Evolutionary conservation across 2,888 invertebrate species (phyloP).

Genomic region (Cremastinae sp.): DNA sequence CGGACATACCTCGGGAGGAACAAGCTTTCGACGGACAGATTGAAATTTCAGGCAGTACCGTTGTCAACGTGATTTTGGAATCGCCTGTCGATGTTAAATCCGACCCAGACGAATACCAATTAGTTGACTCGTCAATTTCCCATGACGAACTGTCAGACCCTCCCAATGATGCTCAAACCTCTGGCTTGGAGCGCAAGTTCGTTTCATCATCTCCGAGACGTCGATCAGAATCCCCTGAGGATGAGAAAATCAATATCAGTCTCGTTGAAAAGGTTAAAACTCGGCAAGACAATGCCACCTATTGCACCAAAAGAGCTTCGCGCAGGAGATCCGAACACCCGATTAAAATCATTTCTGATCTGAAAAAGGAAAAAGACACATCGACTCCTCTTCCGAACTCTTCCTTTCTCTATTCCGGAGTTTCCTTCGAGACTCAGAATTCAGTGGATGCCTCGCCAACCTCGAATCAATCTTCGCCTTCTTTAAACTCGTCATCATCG

Average conservation of each 20-base stretch:
- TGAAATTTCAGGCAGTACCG: conserved; percentile 2
- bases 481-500: conserved; percentile 51
- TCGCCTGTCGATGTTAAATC: conserved; percentile 20
- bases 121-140: neutral
- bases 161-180: neutral
- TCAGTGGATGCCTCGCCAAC: conserved; percentile 50
- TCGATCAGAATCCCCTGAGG: conserved; percentile 10
- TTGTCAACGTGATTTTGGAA: conserved; percentile 9
- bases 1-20: conserved; percentile 51
- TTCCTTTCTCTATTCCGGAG: conserved; percentile 43
- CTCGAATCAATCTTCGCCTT: conserved; percentile 61
- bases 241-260: conserved; percentile 24
- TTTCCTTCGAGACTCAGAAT: conserved; percentile 35
- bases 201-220: conserved; percentile 21
- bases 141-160: conserved; percentile 21
- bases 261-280: conserved; percentile 37
- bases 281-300: conserved; percentile 28
- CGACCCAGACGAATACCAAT: conserved; percentile 3
- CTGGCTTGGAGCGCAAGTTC: conserved; percentile 20
- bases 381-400: conserved; percentile 45
- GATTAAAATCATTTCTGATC: conserved; percentile 16
- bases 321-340: conserved; percentile 35
- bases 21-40: conserved; percentile 20
- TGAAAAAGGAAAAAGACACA: conserved; percentile 25
- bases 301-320: conserved; percentile 39